A percentile compares a stretch with the other conserved stretches of the same genome.
Evolutionary conservation across 2,797 vertebrate genomes (phyloP).

Genomic region (Acanthornis magna): DNA sequence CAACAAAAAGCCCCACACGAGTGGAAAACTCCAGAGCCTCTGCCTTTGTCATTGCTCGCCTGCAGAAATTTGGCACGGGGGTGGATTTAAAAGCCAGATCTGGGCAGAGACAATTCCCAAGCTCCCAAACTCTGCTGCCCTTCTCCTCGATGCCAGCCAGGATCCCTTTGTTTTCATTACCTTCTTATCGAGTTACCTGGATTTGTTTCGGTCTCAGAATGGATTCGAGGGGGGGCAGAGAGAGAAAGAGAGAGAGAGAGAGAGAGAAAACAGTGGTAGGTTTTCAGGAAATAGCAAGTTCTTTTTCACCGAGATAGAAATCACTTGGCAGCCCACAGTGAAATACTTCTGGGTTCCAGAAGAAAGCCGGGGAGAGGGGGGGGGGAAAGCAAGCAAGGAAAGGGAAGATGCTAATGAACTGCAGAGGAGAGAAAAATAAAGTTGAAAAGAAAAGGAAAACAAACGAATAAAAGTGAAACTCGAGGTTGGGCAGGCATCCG

Average conservation of each 20-base stretch:
- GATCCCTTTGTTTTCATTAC: conserved; percentile 71
- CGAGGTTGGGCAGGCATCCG: conserved; percentile 34
- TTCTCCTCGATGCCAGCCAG: neutral
- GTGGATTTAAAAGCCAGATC: neutral
- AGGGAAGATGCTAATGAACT: conserved; percentile 72
- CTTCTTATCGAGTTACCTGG: conserved; percentile 74
- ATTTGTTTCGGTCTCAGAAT: conserved; percentile 69
- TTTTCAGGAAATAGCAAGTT: conserved; percentile 84
- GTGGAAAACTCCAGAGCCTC: neutral
- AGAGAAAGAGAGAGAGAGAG: neutral
- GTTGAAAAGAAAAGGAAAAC: conserved; percentile 52
- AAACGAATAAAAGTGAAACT: conserved; percentile 52
- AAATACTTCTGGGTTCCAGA: conserved; percentile 78
- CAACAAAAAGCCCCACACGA: neutral
- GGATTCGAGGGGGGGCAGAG: neutral
- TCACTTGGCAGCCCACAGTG: conserved; percentile 79
- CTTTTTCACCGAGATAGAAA: conserved; percentile 84
- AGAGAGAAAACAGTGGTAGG: conserved; percentile 50
- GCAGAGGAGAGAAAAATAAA: conserved; percentile 65
- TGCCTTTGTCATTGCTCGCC: neutral
- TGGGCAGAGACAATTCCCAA: neutral
- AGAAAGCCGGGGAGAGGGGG: neutral
- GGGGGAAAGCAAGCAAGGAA: conserved; percentile 13
- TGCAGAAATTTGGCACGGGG: neutral
- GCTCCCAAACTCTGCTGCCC: neutral